Percentiles rank a stretch among this genome's conserved stretches.
phyloP scores from a whole-genome alignment of 2,888 invertebrate genomes.

The Orthosia incerta region DNA sequence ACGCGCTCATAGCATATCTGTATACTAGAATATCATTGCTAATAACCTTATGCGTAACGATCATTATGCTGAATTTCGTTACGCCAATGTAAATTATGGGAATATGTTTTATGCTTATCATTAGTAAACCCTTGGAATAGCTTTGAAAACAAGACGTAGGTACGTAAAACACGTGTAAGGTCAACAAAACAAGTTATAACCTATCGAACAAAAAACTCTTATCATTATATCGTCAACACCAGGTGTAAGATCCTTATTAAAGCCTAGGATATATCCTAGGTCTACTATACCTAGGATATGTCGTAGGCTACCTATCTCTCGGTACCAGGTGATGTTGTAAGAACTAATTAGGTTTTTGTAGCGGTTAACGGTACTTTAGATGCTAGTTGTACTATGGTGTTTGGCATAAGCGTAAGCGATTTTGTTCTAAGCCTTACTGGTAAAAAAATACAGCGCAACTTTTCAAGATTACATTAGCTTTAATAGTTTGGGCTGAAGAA shows the following conservation, averaged over 20 bases:
- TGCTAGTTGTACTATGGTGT: constrained; percentile 9
- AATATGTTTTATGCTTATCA: too few species aligned
- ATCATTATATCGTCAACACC: constrained; percentile 8
- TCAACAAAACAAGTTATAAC: constrained; percentile 18
- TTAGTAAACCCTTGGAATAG: too few species aligned
- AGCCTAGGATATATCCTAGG: neutral
- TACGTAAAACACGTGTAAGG: constrained; percentile 15
- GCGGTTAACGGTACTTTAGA: constrained; percentile 55
- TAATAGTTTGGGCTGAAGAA: too few species aligned
- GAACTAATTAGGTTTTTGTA: constrained; percentile 66
- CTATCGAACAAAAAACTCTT: neutral
- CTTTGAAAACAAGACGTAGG: neutral
- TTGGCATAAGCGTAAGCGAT: constrained; percentile 16
- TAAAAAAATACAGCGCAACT: too few species aligned
- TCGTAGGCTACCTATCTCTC: constrained; percentile 17
- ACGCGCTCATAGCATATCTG: too few species aligned
- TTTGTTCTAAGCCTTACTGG: neutral
- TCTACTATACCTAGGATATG: constrained; percentile 8
- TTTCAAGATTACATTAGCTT: too few species aligned
- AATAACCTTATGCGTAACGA: too few species aligned
- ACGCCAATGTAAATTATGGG: too few species aligned
- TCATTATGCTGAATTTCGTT: too few species aligned
- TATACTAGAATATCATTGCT: too few species aligned
- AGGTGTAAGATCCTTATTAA: constrained; percentile 27
- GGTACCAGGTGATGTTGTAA: constrained; percentile 60